A percentile compares a stretch with the other conserved stretches of the same genome.
phyloP scores from a whole-genome alignment of 2,888 invertebrate species.

The Anarsia innoxiella region DNA sequence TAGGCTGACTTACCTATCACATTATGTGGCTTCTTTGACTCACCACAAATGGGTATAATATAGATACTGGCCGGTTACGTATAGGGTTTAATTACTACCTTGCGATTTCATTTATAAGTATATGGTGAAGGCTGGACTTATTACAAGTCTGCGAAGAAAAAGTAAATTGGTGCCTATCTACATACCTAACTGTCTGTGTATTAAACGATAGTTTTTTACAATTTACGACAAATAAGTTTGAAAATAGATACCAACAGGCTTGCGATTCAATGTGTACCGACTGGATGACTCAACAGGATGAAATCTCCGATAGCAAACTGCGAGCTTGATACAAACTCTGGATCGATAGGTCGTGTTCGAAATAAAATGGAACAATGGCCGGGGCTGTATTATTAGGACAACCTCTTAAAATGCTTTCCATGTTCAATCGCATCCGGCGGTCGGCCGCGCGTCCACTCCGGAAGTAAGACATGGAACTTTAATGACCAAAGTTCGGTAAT shows the following conservation, averaged over 20 bases:
- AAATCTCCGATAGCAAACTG: constrained; percentile 8
- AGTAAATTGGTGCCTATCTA: too few species aligned
- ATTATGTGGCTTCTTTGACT: constrained; percentile 59
- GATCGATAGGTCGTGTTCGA: constrained; percentile 54
- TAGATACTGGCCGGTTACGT: constrained; percentile 1
- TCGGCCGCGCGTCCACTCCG: constrained; percentile 40
- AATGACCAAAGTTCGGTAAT: constrained; percentile 46
- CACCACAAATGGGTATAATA: constrained; percentile 37
- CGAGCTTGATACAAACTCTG: constrained; percentile 11
- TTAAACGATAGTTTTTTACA: too few species aligned
- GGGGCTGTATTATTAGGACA: constrained; percentile 44
- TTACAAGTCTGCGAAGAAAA: too few species aligned
- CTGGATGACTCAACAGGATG: constrained; percentile 14
- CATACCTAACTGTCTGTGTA: too few species aligned
- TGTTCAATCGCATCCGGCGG: constrained; percentile 62
- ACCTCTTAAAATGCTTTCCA: constrained; percentile 72
- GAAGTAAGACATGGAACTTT: constrained; percentile 56
- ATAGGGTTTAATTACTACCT: constrained; percentile 5
- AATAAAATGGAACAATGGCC: constrained; percentile 63
- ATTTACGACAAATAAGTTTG: not conserved
- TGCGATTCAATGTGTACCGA: constrained; percentile 9
- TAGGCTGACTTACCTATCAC: constrained; percentile 36
- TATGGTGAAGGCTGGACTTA: too few species aligned
- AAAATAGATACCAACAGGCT: not conserved
- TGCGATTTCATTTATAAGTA: not conserved